Evolutionary conservation across 2,797 vertebrate species (phyloP), one percentile per base, ranked within the genome.

Genomic region (Falco naumanni): DNA sequence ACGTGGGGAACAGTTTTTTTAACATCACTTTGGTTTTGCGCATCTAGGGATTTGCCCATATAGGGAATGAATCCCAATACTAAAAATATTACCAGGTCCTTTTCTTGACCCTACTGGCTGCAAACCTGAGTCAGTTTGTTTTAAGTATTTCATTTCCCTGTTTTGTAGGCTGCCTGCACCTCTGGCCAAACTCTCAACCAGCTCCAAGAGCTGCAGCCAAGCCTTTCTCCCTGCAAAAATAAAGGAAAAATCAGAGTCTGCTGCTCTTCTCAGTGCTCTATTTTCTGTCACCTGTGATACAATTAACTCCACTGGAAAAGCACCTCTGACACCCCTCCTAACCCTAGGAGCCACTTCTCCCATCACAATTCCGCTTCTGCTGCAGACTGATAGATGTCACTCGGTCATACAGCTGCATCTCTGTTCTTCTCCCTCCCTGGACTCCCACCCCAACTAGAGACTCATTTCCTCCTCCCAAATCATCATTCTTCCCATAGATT

Each of bases 251-350:
- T 41, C 50, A 26, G 65, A 51, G 15, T 5, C n/a, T 28, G 39
- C 47, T n/a, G 41, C 66, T 86, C n/a, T 21, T 41, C 47, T 47
- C 51, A 17, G 6, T 1, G 39, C 56, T 18, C 48, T 24, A 1
- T 2, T 19, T 20, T 21, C 65, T 20, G 31, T 21, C 43, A 9
- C 17, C 61, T 11, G 25, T 0, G 18, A 15, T 0, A 5, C 2
- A 13, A 45, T 8, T 2, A 22, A 39, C 15, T 1, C n/a, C 74
- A 11, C 33, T 3, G n/a, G 77, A 28, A 57, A 71, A 65, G 25
- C 53, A 11, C 29, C 72, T 39, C n/a, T 6, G 78, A 5, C 10
- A 22, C 39, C 71, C 11, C 57, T 53, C 51, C 56, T 5, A 10
- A 6, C 21, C 64, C 45, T 16, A 16, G 22, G 43, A 56, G 50